Evolutionary conservation across 2,797 vertebrate genomes (phyloP), one percentile per base, ranked within the genome.

Genomic region (Antrozous pallidus): DNA sequence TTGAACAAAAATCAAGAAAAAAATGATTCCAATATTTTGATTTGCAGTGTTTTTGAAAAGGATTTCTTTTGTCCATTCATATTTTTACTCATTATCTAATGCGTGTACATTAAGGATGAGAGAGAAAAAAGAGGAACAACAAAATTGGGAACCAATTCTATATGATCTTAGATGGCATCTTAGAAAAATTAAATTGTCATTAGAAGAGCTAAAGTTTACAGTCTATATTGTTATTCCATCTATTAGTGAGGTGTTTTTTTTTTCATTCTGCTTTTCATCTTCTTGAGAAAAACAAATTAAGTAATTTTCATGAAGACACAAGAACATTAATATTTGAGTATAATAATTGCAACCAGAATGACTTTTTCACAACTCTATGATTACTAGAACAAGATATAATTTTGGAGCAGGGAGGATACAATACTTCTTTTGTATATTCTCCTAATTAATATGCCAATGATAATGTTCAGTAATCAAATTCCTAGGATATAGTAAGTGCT

Each of bases 381-480:
- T 24, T 20, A 70, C 4, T 13, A 71, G 28, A 80, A 58, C 5
- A 56, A 56, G 4, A 65, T 89, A 74, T 28, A 78, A 84, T 79
- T 77, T 67, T 69, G n/a, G 24, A 56, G 28, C 24, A 75, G 24
- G 14, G 28, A 74, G 78, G 10, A 31, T 33, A 4, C 16, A 56
- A 40, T 49, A 83, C 81, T 49, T 70, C 22, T 92, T 36, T 36
- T 93, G 3, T 42, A 26, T 70, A 11, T 75, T 81, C 7, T n/a
- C 8, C 28, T 86, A 90, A 93, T 86, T 65, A 93, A 51, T 73
- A 86, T 42, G 58, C 69, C 91, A 93, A 20, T 75, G 11, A 38
- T 51, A 75, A 70, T 86, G 26, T 61, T 90, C 14, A 61, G 0
- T 86, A 81, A 45, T 54, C 58, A 86, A 11, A 81, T 77, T 38